These are phyloP conservation scores for Drosophila chauvacae DNA, from an alignment of 1,140 invertebrate genomes.

Conservation along the genomic window DNA sequence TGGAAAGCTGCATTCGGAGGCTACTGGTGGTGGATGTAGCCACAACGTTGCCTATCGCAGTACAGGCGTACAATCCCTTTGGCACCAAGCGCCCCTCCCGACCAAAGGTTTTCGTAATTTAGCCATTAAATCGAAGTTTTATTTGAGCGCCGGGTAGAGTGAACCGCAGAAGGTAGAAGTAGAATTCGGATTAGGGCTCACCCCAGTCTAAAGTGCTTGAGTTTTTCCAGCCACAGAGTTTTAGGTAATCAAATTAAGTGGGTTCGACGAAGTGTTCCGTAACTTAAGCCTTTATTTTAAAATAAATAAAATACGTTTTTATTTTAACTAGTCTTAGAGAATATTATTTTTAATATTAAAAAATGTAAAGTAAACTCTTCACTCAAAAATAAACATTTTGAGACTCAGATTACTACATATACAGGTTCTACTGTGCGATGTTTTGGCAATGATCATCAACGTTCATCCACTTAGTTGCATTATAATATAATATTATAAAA, in stretches of 20 bases:
- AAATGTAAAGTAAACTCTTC: too few species aligned
- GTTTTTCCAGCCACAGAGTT: not conserved
- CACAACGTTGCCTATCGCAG: constrained; percentile 68
- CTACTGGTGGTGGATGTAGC: constrained; percentile 12
- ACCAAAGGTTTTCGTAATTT: constrained; percentile 56
- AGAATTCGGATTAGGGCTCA: constrained; percentile 2
- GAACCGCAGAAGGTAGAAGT: not conserved
- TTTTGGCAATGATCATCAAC: too few species aligned
- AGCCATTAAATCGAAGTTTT: constrained; percentile 76
- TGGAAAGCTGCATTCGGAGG: constrained; percentile 18
- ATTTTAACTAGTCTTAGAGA: too few species aligned
- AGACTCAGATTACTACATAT: too few species aligned
- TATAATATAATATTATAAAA: too few species aligned
- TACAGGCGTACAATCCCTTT: constrained; percentile 32
- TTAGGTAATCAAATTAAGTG: not conserved
- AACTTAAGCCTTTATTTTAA: too few species aligned
- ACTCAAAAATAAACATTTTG: too few species aligned
- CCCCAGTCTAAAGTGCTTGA: constrained; percentile 9
- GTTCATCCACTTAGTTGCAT: too few species aligned
- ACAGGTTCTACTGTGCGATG: too few species aligned
- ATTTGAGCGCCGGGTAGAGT: constrained; percentile 37
- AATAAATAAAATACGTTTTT: too few species aligned
- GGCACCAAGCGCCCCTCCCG: not conserved
- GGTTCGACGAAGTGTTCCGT: not conserved
- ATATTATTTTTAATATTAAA: too few species aligned